Evolutionary conservation across 1,140 invertebrate species (phyloP).

Genomic region (Myzus persicae): DNA sequence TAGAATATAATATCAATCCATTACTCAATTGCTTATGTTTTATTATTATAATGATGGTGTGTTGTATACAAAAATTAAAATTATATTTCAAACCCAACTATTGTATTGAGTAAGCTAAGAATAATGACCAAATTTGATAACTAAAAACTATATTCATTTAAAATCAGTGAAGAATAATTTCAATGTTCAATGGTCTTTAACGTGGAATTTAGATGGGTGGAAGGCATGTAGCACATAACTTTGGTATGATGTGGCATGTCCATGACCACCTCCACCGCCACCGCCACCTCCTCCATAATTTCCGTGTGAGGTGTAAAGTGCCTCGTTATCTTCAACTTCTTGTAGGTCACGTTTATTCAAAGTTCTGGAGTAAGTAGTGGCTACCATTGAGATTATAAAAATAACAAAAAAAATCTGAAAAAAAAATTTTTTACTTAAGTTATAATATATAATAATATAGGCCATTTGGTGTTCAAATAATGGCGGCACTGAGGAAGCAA

Average conservation of each 20-base stretch:
- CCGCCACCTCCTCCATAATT: slow-evolving; percentile 53
- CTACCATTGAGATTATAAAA: slow-evolving; percentile 43
- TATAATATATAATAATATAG: too few species aligned
- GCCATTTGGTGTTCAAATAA: too few species aligned
- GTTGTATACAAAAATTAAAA: not conserved
- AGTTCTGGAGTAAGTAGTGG: slow-evolving; percentile 8
- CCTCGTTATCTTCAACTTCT: slow-evolving; percentile 49
- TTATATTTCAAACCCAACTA: not conserved
- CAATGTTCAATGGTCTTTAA: slow-evolving; percentile 35
- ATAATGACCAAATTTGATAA: not conserved
- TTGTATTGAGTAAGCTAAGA: not conserved
- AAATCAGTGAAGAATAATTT: not conserved
- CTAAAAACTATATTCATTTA: not conserved
- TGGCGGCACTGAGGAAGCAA: too few species aligned
- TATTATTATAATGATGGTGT: slow-evolving; percentile 1
- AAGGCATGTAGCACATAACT: slow-evolving; percentile 61
- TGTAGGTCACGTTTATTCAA: slow-evolving; percentile 38
- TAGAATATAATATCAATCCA: not conserved
- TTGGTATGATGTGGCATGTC: slow-evolving; percentile 62
- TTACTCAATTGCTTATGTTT: not conserved
- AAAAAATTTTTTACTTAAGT: too few species aligned
- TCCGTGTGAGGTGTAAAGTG: slow-evolving; percentile 38
- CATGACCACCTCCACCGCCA: slow-evolving; percentile 59
- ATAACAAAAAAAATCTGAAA: slow-evolving; percentile 31
- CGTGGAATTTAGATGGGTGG: slow-evolving; percentile 60